Percentiles rank a stretch among this genome's conserved stretches.
Conservation (phyloP, 2,113 vertebrate species). For the Nanger granti region DNA sequence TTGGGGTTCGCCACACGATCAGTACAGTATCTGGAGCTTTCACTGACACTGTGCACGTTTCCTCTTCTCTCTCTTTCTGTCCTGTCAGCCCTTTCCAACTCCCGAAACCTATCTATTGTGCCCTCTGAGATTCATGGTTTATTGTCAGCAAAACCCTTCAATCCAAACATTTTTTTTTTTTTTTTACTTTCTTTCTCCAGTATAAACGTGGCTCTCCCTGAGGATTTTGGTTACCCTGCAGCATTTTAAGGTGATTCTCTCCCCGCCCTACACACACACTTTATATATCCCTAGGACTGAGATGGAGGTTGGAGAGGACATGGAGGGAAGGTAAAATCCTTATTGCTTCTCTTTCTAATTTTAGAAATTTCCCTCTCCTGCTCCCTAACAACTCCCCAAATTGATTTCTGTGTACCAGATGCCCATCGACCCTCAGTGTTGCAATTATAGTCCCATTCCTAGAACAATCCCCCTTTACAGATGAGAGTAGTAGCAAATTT, state of each 20-base stretch:
- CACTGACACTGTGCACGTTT: neutral
- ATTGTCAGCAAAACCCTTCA: neutral
- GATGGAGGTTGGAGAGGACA: neutral
- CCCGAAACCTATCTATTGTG: neutral
- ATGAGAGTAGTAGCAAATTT: neutral
- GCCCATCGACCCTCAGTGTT: neutral
- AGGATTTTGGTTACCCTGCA: neutral
- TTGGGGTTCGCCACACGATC: neutral
- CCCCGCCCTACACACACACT: neutral
- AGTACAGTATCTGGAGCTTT: neutral
- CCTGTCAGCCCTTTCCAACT: neutral
- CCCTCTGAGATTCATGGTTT: neutral
- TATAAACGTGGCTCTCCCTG: neutral
- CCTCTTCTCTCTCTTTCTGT: neutral
- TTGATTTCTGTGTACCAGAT: neutral
- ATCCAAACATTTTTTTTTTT: neutral
- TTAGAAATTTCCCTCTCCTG: neutral
- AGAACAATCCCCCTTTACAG: neutral
- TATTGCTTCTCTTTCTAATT: neutral
- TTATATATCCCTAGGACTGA: neutral
- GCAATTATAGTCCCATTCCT: neutral
- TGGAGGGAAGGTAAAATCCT: accelerated
- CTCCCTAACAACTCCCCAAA: neutral
- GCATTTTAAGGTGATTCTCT: neutral
- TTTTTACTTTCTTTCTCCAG: neutral